phyloP scores from a whole-genome alignment of 1,140 invertebrate species.

The Euwallacea fornicatus region DNA sequence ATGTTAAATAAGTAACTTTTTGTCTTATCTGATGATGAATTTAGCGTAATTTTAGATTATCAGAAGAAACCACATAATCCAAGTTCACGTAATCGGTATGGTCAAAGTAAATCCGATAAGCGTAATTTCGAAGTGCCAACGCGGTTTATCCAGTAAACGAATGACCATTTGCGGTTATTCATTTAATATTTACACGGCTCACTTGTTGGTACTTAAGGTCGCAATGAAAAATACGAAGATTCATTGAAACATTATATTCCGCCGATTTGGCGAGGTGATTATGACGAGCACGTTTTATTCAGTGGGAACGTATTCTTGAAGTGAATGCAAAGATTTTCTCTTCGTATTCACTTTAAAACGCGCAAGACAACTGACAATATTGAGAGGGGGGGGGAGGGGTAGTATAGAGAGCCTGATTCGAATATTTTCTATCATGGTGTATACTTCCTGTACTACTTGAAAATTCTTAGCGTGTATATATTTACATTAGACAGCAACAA shows the following conservation, averaged over 20 bases:
- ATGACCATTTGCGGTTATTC: conserved; percentile 15
- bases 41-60: too few relatives aligned
- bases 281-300: conserved; percentile 10
- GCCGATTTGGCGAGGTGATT: conserved; percentile 15
- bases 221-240: conserved; percentile 15
- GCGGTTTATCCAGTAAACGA: conserved; percentile 17
- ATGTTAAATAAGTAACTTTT: too few relatives aligned
- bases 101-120: conserved; percentile 14
- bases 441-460: too few relatives aligned
- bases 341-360: too few relatives aligned
- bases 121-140: conserved; percentile 15
- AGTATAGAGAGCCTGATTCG: too few relatives aligned
- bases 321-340: neutral
- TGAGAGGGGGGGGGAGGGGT: too few relatives aligned
- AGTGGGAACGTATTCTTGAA: conserved; percentile 7
- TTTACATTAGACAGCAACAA: too few relatives aligned
- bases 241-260: conserved; percentile 22
- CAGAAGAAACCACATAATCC: too few relatives aligned
- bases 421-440: too few relatives aligned
- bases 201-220: conserved; percentile 22
- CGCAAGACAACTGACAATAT: too few relatives aligned
- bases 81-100: conserved; percentile 9
- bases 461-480: too few relatives aligned
- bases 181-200: conserved; percentile 20
- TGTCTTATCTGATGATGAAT: too few relatives aligned